Conservation (phyloP, 2,113 vertebrate genomes). For the Mirza zaza region DNA sequence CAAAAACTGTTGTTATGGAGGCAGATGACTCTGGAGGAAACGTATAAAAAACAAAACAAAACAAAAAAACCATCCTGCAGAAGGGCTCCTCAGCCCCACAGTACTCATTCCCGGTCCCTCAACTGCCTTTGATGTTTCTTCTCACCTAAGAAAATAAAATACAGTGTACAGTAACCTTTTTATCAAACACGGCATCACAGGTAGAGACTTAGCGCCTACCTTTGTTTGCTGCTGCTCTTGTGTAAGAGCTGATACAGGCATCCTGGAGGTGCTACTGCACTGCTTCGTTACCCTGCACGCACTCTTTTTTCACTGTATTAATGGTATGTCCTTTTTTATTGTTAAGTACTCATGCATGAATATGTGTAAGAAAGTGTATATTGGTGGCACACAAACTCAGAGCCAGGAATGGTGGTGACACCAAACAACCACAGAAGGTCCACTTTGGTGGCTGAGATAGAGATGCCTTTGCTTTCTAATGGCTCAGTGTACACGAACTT, state of each 20-base stretch:
- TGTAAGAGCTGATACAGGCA: background rate
- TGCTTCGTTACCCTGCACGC: background rate
- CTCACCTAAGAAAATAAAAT: background rate
- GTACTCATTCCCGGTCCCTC: no score
- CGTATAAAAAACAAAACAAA: background rate
- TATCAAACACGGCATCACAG: background rate
- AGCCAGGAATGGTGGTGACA: background rate
- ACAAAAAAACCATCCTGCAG: background rate
- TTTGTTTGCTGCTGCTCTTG: background rate
- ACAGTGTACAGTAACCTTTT: background rate
- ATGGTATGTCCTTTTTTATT: background rate
- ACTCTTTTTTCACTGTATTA: background rate
- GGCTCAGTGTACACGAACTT: background rate
- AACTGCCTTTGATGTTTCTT: background rate
- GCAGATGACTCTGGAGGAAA: background rate
- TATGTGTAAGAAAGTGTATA: background rate
- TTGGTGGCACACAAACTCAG: background rate
- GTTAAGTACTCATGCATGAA: background rate
- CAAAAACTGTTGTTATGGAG: background rate
- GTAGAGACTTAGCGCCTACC: background rate
- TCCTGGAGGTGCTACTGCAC: no score
- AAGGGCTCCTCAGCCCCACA: background rate
- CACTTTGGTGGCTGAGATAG: background rate
- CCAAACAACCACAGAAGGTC: background rate
- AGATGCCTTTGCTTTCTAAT: background rate